Percentiles rank a stretch among this genome's conserved stretches.
These are phyloP conservation scores for Arctia plantaginis DNA, from an alignment of 2,888 invertebrate genomes.

Conservation along the genomic window DNA sequence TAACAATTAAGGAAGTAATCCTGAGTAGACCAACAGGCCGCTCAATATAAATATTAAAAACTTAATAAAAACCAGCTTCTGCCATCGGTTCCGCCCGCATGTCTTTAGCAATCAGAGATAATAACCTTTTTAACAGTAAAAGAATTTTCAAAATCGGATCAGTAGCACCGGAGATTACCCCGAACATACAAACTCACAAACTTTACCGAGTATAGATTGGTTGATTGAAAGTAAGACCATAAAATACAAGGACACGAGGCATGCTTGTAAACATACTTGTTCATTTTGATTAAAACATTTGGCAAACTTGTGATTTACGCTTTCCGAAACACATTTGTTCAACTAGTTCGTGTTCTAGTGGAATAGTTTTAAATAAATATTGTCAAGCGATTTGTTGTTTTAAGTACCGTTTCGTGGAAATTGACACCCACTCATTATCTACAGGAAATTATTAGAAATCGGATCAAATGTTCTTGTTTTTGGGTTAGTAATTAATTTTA, in stretches of 20 bases:
- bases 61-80: no score
- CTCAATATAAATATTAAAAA: no score
- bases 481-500: neutral
- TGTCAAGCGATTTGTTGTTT: conserved; percentile 11
- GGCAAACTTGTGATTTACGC: conserved; percentile 9
- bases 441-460: conserved; percentile 14
- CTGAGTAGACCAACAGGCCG: no score
- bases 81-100: no score
- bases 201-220: no score
- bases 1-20: no score
- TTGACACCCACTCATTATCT: conserved; percentile 14
- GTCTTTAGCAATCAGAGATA: no score
- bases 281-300: neutral
- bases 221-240: no score
- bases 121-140: no score
- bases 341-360: conserved; percentile 3
- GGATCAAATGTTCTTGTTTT: conserved; percentile 1
- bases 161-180: no score
- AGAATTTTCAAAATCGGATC: no score
- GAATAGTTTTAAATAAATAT: conserved; percentile 12
- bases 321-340: conserved; percentile 16
- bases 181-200: no score
- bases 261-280: neutral
- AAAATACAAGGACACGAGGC: neutral
- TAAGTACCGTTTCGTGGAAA: conserved; percentile 7